Evolutionary conservation across 2,113 vertebrate genomes (phyloP), one percentile per base, ranked within the genome.

Genomic region (Misgurnus mizolepis): DNA sequence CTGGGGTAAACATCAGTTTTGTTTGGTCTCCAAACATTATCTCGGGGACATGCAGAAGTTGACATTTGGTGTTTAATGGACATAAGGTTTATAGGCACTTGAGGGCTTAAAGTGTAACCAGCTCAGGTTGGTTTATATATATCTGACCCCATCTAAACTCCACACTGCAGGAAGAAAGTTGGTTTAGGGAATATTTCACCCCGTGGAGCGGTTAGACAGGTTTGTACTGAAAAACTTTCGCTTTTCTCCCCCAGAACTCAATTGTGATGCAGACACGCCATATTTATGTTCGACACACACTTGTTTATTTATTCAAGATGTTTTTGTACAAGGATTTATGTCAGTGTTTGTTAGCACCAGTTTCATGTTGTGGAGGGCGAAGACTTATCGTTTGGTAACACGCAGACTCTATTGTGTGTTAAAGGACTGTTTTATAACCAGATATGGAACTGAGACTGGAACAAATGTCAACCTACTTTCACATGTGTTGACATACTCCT

Each of bases 381-480:
- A 41, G 49, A 22, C 41, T 86, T 86, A 80, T 82, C 65, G 0
- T 66, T 58, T 45, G 7, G 56, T 17, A 83, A 68, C 82, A 78
- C n/a, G 27, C 67, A 2, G 60, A 14, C 8, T 18, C 62, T 67
- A 47, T 76, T 71, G 27, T 6, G 8, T 43, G 15, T 67, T 53
- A 7, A 41, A 1, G 68, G n/a, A 47, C 18, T 17, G 12, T 45
- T 50, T 17, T 8, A 45, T 60, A 47, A 47, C 45, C 17, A 0
- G 5, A 81, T 81, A 79, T 77, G 71, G 22, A 43, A 22, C 5
- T 4, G 49, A n/a, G 73, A 73, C 60, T 22, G 15, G 27, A 9
- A 61, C 18, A 6, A 82, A 85, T 67, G 70, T 81, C 41, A 61
- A 82, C 66, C n/a, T 61, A 65, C 62, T 76, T 64, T 4, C 50